phyloP scores from a whole-genome alignment of 2,113 vertebrate genomes.

The Corythornis vintsioides region DNA sequence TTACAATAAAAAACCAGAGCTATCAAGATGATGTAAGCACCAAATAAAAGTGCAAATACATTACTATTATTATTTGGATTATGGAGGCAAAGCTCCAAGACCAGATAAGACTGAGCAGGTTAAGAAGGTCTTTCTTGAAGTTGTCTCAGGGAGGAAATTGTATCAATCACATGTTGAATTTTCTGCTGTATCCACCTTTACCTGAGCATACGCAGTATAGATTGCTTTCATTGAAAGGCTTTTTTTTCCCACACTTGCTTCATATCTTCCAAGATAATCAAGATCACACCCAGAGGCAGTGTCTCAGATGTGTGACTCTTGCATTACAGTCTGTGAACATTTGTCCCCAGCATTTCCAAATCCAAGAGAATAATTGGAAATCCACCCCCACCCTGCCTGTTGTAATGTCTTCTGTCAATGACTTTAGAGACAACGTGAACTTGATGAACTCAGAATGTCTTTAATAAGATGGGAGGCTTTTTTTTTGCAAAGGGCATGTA shows the following conservation, averaged over 20 bases:
- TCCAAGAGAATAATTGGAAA: accelerated
- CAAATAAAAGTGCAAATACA: not conserved
- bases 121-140: not conserved
- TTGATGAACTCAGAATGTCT: not conserved
- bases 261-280: not conserved
- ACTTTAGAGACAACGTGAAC: not conserved
- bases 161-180: not conserved
- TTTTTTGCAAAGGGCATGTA: not conserved
- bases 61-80: not conserved
- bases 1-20: not conserved
- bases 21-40: not conserved
- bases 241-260: not conserved
- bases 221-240: not conserved
- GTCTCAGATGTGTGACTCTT: not conserved
- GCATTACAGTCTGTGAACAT: not conserved
- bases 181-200: not conserved
- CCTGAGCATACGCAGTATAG: not conserved
- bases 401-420: not conserved
- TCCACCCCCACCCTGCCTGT: not conserved
- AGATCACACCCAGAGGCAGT: not conserved
- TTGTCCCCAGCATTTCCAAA: slow-evolving; percentile 22
- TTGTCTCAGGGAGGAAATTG: not conserved
- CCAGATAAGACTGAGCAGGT: not conserved
- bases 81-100: not conserved
- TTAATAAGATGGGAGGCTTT: not conserved